A percentile compares a stretch with the other conserved stretches of the same genome.
These are phyloP conservation scores for Luidia sarsii DNA, from an alignment of 53 echinoderm and acorn worm species.

Conservation along the genomic window DNA sequence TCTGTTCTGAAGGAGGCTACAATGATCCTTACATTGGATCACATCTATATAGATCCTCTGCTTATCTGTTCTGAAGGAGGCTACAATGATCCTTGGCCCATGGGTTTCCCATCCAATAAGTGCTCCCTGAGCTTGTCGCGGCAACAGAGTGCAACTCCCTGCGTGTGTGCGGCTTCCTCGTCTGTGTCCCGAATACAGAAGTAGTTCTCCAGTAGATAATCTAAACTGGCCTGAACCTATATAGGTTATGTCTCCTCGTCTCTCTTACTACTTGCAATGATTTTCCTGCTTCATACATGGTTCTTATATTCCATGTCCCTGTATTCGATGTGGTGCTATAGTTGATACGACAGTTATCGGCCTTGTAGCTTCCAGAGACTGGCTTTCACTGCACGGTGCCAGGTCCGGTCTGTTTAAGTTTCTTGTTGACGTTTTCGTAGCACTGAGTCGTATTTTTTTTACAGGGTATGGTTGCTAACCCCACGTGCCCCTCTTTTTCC, in stretches of 20 bases:
- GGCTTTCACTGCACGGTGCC: conserved; percentile 29
- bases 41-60: conserved; percentile 8
- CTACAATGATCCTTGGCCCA: conserved; percentile 33
- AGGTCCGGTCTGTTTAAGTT: not conserved
- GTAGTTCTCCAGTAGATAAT: not conserved
- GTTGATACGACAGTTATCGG: conserved; percentile 30
- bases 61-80: conserved; percentile 25
- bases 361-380: conserved; percentile 32
- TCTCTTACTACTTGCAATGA: not conserved
- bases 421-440: too few relatives aligned
- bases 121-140: not conserved
- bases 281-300: conserved; percentile 42
- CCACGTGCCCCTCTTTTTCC: too few relatives aligned
- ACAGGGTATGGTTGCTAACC: too few relatives aligned
- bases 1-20: conserved; percentile 27
- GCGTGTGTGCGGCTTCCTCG: not conserved
- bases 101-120: conserved; percentile 38
- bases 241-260: conserved; percentile 11
- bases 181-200: conserved; percentile 5
- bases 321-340: conserved; percentile 25
- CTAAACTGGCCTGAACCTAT: not conserved
- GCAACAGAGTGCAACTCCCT: conserved; percentile 39
- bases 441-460: too few relatives aligned
- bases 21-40: conserved; percentile 47
- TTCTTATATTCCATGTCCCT: conserved; percentile 57